Evolutionary conservation across 2,113 vertebrate species (phyloP).

Genomic region (Jacana jacana): DNA sequence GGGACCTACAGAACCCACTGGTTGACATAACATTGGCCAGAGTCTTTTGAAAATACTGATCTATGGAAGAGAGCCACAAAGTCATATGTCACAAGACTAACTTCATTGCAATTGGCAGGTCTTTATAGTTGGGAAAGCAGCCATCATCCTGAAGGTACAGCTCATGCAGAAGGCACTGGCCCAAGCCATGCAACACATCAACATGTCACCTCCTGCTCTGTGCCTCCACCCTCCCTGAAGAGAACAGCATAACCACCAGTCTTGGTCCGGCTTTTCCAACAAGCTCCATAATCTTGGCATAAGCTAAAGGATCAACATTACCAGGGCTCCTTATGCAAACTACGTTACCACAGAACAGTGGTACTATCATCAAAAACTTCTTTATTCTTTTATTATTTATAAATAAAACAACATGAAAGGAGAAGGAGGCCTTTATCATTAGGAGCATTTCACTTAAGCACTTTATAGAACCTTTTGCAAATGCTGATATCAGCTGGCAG

Average conservation of each 20-base stretch:
- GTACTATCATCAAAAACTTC: neutral
- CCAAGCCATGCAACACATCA: neutral
- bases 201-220: neutral
- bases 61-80: neutral
- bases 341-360: neutral
- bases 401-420: neutral
- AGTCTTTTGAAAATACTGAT: neutral
- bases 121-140: neutral
- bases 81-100: neutral
- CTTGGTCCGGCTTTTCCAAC: neutral
- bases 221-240: neutral
- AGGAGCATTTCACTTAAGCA: neutral
- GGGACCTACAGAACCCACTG: neutral
- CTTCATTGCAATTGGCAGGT: neutral
- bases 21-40: neutral
- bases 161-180: neutral
- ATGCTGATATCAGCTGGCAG: neutral
- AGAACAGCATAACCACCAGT: neutral
- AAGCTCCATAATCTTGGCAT: neutral
- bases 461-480: neutral
- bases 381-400: neutral
- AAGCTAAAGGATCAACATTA: neutral
- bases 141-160: neutral
- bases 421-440: neutral
- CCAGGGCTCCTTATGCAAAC: neutral